Conservation (phyloP, 2,113 vertebrate genomes). For the Megaleporinus macrocephalus region DNA sequence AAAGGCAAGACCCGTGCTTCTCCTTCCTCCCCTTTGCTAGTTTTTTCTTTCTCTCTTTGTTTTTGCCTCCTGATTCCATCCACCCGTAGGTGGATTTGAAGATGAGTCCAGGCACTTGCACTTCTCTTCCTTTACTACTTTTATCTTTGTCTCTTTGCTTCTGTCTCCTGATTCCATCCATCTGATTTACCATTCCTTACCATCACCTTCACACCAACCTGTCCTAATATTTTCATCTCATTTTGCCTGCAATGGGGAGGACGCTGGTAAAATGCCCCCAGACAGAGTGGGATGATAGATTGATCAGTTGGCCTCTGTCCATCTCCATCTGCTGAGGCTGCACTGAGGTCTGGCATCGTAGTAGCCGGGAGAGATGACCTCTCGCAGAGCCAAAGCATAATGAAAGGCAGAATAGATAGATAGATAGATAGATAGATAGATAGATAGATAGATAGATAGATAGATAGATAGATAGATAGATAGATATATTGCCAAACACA, state of each 20-base stretch:
- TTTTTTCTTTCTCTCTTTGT: background rate
- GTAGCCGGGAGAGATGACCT: no score
- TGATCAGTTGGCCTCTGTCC: conserved; percentile 1
- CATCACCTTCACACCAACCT: background rate
- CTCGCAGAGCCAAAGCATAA: background rate
- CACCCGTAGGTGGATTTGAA: background rate
- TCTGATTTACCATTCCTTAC: background rate
- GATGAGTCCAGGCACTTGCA: background rate
- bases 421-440: background rate
- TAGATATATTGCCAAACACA: no score
- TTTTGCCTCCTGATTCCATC: background rate
- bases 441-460: conserved; percentile 22
- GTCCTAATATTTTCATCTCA: background rate
- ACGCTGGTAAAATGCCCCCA: conserved; percentile 27
- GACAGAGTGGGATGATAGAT: conserved; percentile 17
- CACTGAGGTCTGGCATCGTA: background rate
- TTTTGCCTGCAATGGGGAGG: background rate
- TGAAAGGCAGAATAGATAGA: conserved; percentile 45
- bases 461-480: conserved; percentile 30
- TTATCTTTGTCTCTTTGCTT: background rate
- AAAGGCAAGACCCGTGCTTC: background rate
- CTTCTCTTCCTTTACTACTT: background rate
- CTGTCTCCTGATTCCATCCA: background rate
- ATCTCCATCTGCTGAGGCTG: conserved; percentile 1
- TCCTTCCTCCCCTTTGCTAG: no score